Conservation (phyloP, 2,113 vertebrate genomes). For the Dolichallabes microphthalmus region DNA sequence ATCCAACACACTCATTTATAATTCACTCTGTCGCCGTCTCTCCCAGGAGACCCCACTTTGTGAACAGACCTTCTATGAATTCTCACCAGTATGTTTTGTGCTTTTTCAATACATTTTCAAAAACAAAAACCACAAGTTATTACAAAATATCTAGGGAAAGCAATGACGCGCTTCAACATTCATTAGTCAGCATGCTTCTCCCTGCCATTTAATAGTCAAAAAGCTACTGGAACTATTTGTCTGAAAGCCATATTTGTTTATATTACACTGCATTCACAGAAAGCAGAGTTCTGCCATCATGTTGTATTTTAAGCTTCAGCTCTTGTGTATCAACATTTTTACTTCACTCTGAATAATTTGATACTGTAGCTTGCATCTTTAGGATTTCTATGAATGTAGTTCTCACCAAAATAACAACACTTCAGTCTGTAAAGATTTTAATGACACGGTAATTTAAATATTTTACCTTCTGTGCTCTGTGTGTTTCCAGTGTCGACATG, state of each 20-base stretch:
- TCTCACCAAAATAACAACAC: neutral
- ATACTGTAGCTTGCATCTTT: neutral
- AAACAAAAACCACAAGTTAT: neutral
- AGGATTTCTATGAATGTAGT: neutral
- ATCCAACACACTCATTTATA: constrained; percentile 30
- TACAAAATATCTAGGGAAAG: constrained; percentile 3
- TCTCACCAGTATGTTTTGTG: constrained; percentile 15
- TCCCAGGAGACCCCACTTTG: constrained; percentile 11
- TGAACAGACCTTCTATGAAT: constrained; percentile 11
- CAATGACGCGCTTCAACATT: neutral
- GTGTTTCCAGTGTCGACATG: neutral
- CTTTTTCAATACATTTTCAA: constrained; percentile 13
- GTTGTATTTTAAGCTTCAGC: neutral
- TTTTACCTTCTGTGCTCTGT: neutral
- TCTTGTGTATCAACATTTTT: neutral
- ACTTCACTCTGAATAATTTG: neutral
- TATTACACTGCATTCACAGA: neutral
- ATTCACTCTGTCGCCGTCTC: neutral
- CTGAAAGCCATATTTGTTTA: neutral
- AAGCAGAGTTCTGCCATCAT: neutral
- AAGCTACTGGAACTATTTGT: neutral
- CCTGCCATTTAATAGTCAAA: constrained; percentile 10
- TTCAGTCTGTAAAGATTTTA: neutral
- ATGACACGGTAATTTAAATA: neutral
- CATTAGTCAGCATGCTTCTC: neutral